Evolutionary conservation across 2,113 vertebrate genomes (phyloP), one percentile per base, ranked within the genome.

Genomic region (Otis tarda): DNA sequence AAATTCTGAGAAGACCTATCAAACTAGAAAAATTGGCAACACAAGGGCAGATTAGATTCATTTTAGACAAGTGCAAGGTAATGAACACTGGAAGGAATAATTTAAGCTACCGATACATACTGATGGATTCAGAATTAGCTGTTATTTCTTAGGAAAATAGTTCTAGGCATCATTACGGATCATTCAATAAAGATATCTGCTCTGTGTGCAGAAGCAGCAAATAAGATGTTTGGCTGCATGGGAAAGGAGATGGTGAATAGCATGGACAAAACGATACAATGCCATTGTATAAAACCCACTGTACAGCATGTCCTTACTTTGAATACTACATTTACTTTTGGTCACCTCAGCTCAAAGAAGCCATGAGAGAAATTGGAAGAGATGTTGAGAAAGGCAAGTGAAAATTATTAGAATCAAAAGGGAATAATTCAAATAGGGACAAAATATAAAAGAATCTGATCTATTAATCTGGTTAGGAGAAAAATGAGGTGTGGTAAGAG

Each of bases 91-190:
- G 35, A 90, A 95, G 61, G 52, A 95, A 88, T n/a, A 64, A 65
- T 91, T 93, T 91, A 95, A 94, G 69, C 79, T 83, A 89, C 63
- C 17, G 3, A 82, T 88, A 87, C 7, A 43, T 88, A 61, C 33
- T 87, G 76, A 69, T 77, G 49, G 55, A 77, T 89, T 95, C 53
- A 77, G 82, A 95, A 94, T 89, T 95, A 95, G 65, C 71, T 88
- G 28, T 74, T 94, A 90, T 87, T 95, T 95, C 69, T 94, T 65
- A 65, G 47, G 69, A 65, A 95, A 83, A 80, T 65, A 45, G 18
- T 55, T 84, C 63, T 60, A 80, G 90, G 49, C 84, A 65, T 89
- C 59, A 63, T 96, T 96, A 93, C 2, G 9, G 85, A 93, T 68
- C 50, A 82, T 87, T 94, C 86, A 95, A 21, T 84, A 55, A 82